Conservation (phyloP, 1,140 invertebrate species). For the roundworm (Caenorhabditis elegans) region DNA sequence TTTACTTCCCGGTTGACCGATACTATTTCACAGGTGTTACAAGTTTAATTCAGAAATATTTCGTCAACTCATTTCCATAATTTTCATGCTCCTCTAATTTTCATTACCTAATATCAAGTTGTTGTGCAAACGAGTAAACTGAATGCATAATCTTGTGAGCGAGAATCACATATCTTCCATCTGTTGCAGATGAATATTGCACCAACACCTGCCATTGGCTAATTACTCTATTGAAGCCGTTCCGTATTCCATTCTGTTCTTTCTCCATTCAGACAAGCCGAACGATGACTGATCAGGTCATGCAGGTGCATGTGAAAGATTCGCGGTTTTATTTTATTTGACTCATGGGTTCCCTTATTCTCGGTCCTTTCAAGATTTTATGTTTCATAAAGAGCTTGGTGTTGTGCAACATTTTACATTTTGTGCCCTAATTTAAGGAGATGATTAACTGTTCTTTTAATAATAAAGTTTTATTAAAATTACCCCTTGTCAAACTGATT, state of each 20-base stretch:
- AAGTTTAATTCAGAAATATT: too few species aligned
- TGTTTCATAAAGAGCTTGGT: too few species aligned
- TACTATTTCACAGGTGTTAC: too few species aligned
- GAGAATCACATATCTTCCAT: not conserved
- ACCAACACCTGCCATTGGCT: conserved; percentile 12
- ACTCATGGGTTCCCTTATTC: not conserved
- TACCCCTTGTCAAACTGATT: too few species aligned
- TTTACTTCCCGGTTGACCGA: too few species aligned
- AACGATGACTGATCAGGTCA: not conserved
- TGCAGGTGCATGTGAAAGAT: not conserved
- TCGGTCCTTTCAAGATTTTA: not conserved
- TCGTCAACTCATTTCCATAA: too few species aligned
- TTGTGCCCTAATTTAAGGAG: too few species aligned
- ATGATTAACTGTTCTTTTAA: too few species aligned
- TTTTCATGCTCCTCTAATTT: too few species aligned
- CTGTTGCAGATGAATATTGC: conserved; percentile 33
- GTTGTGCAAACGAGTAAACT: not conserved
- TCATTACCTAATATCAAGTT: too few species aligned
- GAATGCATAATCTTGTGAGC: not conserved
- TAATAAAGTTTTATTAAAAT: too few species aligned
- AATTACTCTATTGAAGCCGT: conserved; percentile 18
- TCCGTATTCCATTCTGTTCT: not conserved
- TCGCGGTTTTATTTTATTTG: not conserved
- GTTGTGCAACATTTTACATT: too few species aligned
- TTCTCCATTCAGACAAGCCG: not conserved